A percentile compares a stretch with the other conserved stretches of the same genome.
phyloP scores from a whole-genome alignment of 1,140 invertebrate genomes.

The Bombus ignitus region DNA sequence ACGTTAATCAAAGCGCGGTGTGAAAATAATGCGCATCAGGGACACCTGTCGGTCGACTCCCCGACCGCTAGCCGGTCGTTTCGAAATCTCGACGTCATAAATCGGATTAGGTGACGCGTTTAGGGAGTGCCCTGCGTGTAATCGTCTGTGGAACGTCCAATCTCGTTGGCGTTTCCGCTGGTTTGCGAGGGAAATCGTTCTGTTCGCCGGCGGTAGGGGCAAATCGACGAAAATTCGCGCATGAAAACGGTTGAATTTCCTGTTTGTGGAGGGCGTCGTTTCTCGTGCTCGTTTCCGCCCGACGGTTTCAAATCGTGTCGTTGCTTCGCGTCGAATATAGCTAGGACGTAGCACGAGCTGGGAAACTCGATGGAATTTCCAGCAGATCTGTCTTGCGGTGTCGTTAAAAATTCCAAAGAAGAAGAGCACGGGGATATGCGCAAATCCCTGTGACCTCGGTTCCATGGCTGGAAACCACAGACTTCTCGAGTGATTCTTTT shows the following conservation, averaged over 20 bases:
- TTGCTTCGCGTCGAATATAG: not conserved
- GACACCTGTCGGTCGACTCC: not conserved
- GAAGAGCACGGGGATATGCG: not conserved
- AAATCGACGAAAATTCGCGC: not conserved
- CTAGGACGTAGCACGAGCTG: not conserved
- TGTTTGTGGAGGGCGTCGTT: not conserved
- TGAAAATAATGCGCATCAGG: constrained; percentile 9
- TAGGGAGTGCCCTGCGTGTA: not conserved
- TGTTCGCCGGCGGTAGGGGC: not conserved
- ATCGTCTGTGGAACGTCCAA: constrained; percentile 16
- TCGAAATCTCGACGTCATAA: constrained; percentile 18
- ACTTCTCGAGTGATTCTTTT: constrained; percentile 53
- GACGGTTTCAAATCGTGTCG: too few relatives aligned
- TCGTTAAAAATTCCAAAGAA: not conserved
- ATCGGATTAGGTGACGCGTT: constrained; percentile 3
- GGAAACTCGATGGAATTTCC: not conserved
- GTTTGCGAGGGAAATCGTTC: constrained; percentile 1
- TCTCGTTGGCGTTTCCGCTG: constrained; percentile 17
- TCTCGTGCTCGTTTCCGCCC: not conserved
- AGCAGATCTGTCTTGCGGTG: not conserved
- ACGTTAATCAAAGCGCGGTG: constrained; percentile 11
- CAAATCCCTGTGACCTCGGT: not conserved
- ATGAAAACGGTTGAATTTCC: not conserved
- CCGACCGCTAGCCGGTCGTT: not conserved
- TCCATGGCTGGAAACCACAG: constrained; percentile 24